Evolutionary conservation across 2,797 vertebrate genomes (phyloP), one percentile per base, ranked within the genome.

Genomic region (Halcyon smyrnensis): DNA sequence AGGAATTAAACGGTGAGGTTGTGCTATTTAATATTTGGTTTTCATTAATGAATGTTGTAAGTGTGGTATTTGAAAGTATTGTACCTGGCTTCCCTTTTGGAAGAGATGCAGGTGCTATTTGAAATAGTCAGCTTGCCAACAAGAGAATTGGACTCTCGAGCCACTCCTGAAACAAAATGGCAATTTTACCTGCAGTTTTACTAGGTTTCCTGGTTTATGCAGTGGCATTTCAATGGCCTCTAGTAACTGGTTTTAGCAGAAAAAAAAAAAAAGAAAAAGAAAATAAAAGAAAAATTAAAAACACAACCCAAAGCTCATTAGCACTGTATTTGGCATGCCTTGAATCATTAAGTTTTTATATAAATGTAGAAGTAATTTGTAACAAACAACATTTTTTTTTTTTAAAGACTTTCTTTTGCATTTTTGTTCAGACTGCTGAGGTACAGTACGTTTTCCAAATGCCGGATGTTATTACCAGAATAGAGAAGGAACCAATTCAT

Each of bases 161-260:
- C 96, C 65, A 80, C 2, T 11, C 87, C 80, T 82, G 90, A 89
- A 87, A 89, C 89, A 96, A 96, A 93, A 90, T 93, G 84, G 77
- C 91, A 96, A 95, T 96, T 97, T 97, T 89, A 63, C 94, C 91
- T 91, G 70, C 89, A 83, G 87, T 94, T 96, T 96, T 97, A 97
- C 94, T 94, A 86, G 90, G 90, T 96, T 97, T 95, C 74, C 85
- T 82, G 71, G 90, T 93, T 97, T 96, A 96, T 80, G 48, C 82
- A 93, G 57, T 88, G 63, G 71, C 87, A 43, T 91, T 96, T 92
- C 90, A 96, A 86, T 84, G 85, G 84, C 56, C 71, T 92, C 83
- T 85, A 85, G 83, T 94, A 97, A 86, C 95, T 96, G 92, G 93
- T 95, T 95, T 95, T 93, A 95, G 75, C 67, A 68, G 67, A 50